These are phyloP conservation scores for Athalia rosae DNA, from an alignment of 2,888 invertebrate species.

Conservation along the genomic window DNA sequence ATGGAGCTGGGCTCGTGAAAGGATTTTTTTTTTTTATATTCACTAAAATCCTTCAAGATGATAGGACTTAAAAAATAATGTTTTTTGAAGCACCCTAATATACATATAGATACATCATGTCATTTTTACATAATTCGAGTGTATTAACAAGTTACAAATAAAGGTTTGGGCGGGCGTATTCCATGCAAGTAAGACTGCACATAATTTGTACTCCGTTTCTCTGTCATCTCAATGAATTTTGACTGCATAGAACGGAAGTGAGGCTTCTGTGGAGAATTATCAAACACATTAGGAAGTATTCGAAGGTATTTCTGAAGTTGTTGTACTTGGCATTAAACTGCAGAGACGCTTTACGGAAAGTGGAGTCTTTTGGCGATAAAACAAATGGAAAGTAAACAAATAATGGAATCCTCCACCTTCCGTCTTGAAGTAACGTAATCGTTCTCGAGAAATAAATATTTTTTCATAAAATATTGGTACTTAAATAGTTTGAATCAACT, in stretches of 20 bases:
- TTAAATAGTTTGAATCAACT: too few species aligned
- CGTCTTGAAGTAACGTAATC: constrained; percentile 64
- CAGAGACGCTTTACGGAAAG: constrained; percentile 59
- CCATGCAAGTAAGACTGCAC: background rate
- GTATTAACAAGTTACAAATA: too few species aligned
- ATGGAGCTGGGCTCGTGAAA: too few species aligned
- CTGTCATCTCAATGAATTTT: constrained; percentile 5
- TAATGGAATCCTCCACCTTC: background rate
- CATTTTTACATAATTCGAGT: too few species aligned
- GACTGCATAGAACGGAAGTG: background rate
- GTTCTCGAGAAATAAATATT: too few species aligned
- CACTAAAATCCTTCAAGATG: too few species aligned
- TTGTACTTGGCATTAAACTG: constrained; percentile 73
- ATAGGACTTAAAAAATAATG: too few species aligned
- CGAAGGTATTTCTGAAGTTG: background rate
- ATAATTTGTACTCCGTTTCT: constrained; percentile 13
- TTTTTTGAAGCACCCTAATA: too few species aligned
- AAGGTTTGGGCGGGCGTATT: background rate
- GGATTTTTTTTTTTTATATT: too few species aligned
- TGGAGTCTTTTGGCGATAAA: constrained; percentile 74
- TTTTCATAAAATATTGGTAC: too few species aligned
- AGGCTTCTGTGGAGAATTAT: background rate
- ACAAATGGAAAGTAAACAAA: constrained; percentile 1
- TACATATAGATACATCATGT: background rate
- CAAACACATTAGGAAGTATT: background rate